Base-by-base conservation (phyloP, 2,888 invertebrate species). In the Hypomecis punctinalis region DNA sequence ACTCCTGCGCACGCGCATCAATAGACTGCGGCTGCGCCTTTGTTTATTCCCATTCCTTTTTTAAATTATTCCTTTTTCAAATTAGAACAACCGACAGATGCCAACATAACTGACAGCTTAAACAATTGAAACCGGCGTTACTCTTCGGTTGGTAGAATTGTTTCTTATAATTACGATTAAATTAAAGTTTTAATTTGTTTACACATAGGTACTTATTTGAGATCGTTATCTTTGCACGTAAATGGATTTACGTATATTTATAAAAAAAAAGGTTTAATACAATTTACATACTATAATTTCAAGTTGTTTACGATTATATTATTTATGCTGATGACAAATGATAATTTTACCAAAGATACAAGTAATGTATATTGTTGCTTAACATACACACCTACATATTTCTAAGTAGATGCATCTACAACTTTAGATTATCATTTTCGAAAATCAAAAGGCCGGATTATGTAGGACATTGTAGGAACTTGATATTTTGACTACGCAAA, bases 1-100 rank as follows among this genome's bases (percentile, higher is more conserved):
- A 70, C 67, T 72, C 62, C 68, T 69, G 67, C 70, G 69, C 61
- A 37, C 55, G 61, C 61, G 59, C 64, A 45, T 59, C 61, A 65
- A 63, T 61, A 65, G 56, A 52, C 67, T 68, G 66, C 66, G 73
- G 70, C 73, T 73, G 66, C 66, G 73, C 70, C 73, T 73, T 74
- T 68, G 75, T 73, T 76, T 76, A 75, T 60, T 63, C 43, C 46
- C 46, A 46, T 55, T 51, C 54, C 55, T 61, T 52, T 53, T 57
- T 59, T 56, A 52, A 53, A 51, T 47, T 65, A 61, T 63, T 58
- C 42, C 36, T 58, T 63, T 58, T 48, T 61, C 37, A 35, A 64
- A 60, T 49, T 63, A 42, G 45, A 46, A 58, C 49, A 58, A 60
- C 52, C 39, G 59, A 60, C 63, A 42, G 37, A 47, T 37, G 48